Base-by-base conservation (phyloP, 30 jellyfish, hydroid and myxozoan genomes). In the Phacellophora camtschatica region DNA sequence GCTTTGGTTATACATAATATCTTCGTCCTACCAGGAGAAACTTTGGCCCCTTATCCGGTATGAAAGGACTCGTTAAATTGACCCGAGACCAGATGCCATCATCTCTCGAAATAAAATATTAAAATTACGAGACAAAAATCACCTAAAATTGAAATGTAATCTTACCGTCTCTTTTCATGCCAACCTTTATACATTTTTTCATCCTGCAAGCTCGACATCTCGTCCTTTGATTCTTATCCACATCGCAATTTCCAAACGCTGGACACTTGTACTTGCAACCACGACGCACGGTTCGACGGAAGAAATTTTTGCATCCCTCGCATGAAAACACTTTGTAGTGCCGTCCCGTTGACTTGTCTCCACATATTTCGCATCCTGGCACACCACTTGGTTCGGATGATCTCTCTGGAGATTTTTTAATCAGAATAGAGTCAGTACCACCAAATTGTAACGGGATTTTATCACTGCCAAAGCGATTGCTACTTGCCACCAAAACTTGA, bases 281-380 rank as follows among this genome's bases (percentile, higher is more conserved):
- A 18, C 87, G 82, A 77, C 98, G 86, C n/a, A 92, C 96, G 65
- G 97, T 92, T 72, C 98, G 84, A 11, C 98, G 85, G 88, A 92
- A 92, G 74, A 92, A 92, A 50, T 92, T 92, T 86, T 92, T 92
- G 85, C 98, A 92, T 13, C 98, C 98, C 65, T 92, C 98, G 73
- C 98, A 92, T 2, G 98, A 92, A 56, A 69, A 84, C 9, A 92
- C 98, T 75, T 92, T 92, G 49, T 92, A 92, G 58, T 92, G 98
- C 51, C 88, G 71, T 24, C 98, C 98, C 12, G 98, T 92, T 18
- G 98, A 83, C 29, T 87, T 87, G 32, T 92, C 98, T 5, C 98
- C 95, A 57, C 98, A 92, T 1, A 92, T 86, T 28, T 69, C 89
- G 49, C 98, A 92, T 9, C 23, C 55, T 12, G 88, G 95, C 1